Evolutionary conservation across 2,888 invertebrate species (phyloP), one percentile per base, ranked within the genome.

Genomic region (Cryptophagus acutangulus): DNA sequence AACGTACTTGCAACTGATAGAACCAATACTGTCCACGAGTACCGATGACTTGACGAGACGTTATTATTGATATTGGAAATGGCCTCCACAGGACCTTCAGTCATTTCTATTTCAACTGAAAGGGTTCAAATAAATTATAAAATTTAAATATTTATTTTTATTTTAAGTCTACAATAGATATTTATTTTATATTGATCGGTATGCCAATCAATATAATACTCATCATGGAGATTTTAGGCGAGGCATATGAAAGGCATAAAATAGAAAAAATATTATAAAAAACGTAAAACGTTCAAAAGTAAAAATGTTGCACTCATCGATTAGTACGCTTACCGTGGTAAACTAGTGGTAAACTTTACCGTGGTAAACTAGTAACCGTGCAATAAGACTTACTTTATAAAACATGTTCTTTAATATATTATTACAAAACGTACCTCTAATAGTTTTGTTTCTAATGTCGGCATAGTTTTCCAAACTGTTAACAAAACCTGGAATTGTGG

Each of bases 401-500:
- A n/a, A n/a, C n/a, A n/a, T n/a, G n/a, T n/a, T n/a, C n/a, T n/a
- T n/a, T n/a, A n/a, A n/a, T n/a, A 33, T 54, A 33, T 54, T n/a
- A n/a, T n/a, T n/a, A n/a, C n/a, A n/a, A 6, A 20, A 68, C 77
- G 77, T 69, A 87, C 87, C 84, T 63, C 78, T 78, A 38, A 84
- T 82, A 25, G 82, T 82, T 58, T 79, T 80, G 50, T 79, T 82
- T 63, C 81, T 81, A 50, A 81, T 73, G 63, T 87, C 87, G 36
- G 86, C 87, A 59, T 79, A 87, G 51, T 79, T 75, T 55, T 82
- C 84, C 38, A 80, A 79, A 24, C 79, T 78, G 10, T 78, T 80
- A 13, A 84, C 77, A 52, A 82, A 82, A 41, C 82, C 81, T 1
- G 87, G 87, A 53, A 87, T 87, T 35, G 87, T 86, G 25, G 87